phyloP scores from a whole-genome alignment of 2,888 invertebrate genomes.

The Caenorhabditis sp. region DNA sequence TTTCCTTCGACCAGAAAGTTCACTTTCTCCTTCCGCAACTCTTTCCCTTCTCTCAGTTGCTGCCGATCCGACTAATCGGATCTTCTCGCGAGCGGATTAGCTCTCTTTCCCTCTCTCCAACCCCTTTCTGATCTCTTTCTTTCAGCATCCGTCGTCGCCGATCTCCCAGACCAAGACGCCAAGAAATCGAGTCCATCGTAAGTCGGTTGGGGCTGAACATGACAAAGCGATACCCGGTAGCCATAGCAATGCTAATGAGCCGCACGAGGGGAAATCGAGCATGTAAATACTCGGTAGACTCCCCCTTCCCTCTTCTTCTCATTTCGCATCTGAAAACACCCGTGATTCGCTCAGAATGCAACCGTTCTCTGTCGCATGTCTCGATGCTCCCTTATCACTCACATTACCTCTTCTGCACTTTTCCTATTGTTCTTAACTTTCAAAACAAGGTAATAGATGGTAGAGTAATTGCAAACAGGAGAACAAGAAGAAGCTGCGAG shows the following conservation, averaged over 20 bases:
- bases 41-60: neutral
- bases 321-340: neutral
- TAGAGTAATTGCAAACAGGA: too few species aligned
- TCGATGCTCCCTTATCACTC: neutral
- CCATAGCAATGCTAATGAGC: constrained; percentile 25
- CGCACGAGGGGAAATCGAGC: neutral
- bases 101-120: neutral
- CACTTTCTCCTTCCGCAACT: neutral
- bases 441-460: constrained; percentile 18
- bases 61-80: constrained; percentile 17
- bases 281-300: constrained; percentile 10
- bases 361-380: constrained; percentile 15
- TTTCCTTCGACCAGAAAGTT: constrained; percentile 20
- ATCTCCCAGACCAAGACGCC: constrained; percentile 19
- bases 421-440: neutral
- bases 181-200: constrained; percentile 42
- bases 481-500: neutral
- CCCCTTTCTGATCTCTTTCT: neutral
- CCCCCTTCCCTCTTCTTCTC: neutral
- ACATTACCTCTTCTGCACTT: neutral
- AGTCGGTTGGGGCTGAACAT: too few species aligned
- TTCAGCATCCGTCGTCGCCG: constrained; percentile 53
- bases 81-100: constrained; percentile 19
- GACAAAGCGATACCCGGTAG: constrained; percentile 5
- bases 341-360: neutral